Evolutionary conservation across 2,113 vertebrate genomes (phyloP).

Genomic region (Nothocercus nigrocapillus): DNA sequence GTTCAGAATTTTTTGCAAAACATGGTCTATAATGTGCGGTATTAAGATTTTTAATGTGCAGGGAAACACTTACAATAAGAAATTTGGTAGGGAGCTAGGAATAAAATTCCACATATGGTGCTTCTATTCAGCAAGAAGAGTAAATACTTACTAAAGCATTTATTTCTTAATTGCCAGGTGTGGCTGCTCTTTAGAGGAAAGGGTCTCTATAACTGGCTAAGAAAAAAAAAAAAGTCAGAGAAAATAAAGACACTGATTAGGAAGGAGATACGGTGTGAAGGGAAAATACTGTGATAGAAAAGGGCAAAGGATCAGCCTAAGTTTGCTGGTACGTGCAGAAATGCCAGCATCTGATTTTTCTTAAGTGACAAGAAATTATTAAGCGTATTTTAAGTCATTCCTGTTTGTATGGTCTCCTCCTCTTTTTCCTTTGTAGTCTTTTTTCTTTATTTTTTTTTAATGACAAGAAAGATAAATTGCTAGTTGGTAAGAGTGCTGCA

Average conservation of each 20-base stretch:
- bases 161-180: conserved; percentile 44
- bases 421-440: conserved; percentile 17
- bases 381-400: conserved; percentile 18
- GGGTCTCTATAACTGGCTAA: background rate
- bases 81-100: background rate
- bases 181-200: conserved; percentile 56
- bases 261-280: conserved; percentile 23
- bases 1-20: background rate
- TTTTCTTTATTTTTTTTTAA: conserved; percentile 1
- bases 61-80: conserved; percentile 13
- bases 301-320: conserved; percentile 35
- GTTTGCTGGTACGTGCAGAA: conserved; percentile 43
- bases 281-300: conserved; percentile 50
- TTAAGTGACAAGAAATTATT: background rate
- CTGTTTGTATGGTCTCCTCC: background rate
- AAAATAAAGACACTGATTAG: conserved; percentile 37
- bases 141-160: background rate
- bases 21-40: background rate
- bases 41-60: background rate
- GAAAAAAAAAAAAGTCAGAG: conserved; percentile 20
- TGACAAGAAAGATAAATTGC: conserved; percentile 54
- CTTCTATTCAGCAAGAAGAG: background rate
- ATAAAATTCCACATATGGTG: background rate
- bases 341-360: background rate
- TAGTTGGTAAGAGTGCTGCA: conserved; percentile 60